phyloP scores from a whole-genome alignment of 2,888 invertebrate species.

The Tipula confusa region DNA sequence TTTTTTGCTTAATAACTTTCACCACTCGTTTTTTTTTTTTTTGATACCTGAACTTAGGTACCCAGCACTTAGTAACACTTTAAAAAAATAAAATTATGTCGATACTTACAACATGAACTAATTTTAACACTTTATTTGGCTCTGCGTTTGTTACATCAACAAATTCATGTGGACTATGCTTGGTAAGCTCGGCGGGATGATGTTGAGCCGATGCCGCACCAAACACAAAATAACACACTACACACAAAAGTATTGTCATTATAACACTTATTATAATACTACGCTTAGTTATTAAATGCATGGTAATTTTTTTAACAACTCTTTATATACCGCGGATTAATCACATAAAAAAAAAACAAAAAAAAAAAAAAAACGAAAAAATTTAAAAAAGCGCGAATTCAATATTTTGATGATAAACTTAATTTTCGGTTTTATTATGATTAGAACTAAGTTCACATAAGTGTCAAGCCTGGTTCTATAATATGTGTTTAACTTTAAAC shows the following conservation, averaged over 20 bases:
- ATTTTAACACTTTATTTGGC: neutral
- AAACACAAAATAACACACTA: neutral
- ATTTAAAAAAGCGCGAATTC: neutral
- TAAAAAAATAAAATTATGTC: neutral
- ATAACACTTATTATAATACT: neutral
- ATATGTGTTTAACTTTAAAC: too few relatives aligned
- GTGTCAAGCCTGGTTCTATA: neutral
- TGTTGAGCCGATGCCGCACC: neutral
- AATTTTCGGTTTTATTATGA: neutral
- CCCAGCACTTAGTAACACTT: neutral
- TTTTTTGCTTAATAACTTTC: neutral
- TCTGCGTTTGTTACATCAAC: neutral
- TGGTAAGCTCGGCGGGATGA: neutral
- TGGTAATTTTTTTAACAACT: neutral
- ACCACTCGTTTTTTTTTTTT: too few relatives aligned
- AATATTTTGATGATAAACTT: neutral
- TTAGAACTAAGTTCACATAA: neutral
- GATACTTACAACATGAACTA: constrained; percentile 28
- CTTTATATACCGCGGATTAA: neutral
- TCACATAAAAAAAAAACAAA: neutral
- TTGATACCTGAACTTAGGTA: neutral
- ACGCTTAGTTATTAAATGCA: neutral
- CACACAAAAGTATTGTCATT: neutral
- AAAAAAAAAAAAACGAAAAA: neutral
- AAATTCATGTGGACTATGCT: neutral